phyloP scores from a whole-genome alignment of 2,797 vertebrate genomes.

The Smutsia temminckii region DNA sequence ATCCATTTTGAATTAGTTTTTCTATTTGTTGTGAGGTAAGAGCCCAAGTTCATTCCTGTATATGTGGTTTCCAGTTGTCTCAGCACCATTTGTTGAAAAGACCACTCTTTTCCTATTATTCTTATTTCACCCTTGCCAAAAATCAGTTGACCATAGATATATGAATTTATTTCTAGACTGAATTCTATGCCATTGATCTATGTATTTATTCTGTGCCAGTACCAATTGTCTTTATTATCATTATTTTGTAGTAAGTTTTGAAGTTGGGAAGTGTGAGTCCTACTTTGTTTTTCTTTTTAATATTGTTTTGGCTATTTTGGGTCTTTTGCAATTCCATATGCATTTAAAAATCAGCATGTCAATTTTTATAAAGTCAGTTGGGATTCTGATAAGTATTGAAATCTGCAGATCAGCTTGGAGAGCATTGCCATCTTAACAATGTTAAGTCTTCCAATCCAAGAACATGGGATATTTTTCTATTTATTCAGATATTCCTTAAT shows the following conservation, averaged over 20 bases:
- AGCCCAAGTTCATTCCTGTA: neutral
- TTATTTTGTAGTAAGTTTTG: neutral
- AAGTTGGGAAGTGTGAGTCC: neutral
- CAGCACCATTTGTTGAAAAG: neutral
- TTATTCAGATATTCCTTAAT: neutral
- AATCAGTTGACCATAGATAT: neutral
- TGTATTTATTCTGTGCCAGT: neutral
- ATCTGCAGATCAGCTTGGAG: neutral
- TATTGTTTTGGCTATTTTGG: neutral
- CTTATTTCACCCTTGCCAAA: neutral
- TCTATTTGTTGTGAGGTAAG: neutral
- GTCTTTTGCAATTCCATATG: neutral
- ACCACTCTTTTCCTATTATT: neutral
- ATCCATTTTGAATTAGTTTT: neutral
- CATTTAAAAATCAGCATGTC: neutral
- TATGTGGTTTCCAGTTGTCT: neutral
- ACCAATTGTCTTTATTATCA: neutral
- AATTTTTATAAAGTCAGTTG: neutral
- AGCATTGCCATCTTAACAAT: neutral
- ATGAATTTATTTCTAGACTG: neutral
- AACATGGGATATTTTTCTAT: neutral
- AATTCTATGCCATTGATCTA: neutral
- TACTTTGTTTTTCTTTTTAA: neutral
- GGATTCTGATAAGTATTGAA: neutral
- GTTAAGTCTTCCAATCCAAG: neutral